Percentiles rank a stretch among this genome's conserved stretches.
Conservation (phyloP, 2,888 invertebrate genomes). For the Amblyjoppa proteus region DNA sequence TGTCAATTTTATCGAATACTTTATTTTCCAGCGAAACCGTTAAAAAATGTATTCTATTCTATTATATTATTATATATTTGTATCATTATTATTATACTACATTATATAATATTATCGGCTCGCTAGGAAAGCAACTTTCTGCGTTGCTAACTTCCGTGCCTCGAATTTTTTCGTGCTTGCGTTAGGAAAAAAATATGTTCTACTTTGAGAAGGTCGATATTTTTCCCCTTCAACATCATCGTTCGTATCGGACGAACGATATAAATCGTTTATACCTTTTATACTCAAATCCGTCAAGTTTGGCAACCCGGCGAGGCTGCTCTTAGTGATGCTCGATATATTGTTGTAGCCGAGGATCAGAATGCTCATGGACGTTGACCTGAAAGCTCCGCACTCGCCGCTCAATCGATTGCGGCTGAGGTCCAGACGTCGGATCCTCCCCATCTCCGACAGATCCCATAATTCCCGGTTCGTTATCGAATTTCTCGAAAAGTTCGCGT, state of each 20-base stretch:
- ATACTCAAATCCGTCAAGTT: constrained; percentile 87
- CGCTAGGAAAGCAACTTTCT: too few relatives aligned
- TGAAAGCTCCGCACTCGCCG: constrained; percentile 87
- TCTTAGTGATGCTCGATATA: constrained; percentile 87
- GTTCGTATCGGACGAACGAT: too few relatives aligned
- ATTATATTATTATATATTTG: too few relatives aligned
- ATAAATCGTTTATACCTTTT: constrained; percentile 77
- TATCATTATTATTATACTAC: too few relatives aligned
- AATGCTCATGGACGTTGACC: constrained; percentile 87
- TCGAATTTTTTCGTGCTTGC: too few relatives aligned
- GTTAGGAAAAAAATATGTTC: too few relatives aligned
- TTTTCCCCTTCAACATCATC: too few relatives aligned
- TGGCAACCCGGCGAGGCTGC: constrained; percentile 88
- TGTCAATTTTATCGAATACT: too few relatives aligned
- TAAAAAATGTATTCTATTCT: not conserved
- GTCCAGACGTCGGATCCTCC: constrained; percentile 87
- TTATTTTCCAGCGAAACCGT: too few relatives aligned
- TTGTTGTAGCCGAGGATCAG: constrained; percentile 87
- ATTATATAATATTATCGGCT: too few relatives aligned
- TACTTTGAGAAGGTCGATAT: too few relatives aligned
- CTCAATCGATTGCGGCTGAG: constrained; percentile 89
- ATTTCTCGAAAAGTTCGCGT: constrained; percentile 65
- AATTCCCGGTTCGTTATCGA: constrained; percentile 48
- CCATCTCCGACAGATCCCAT: constrained; percentile 80
- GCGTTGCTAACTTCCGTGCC: too few relatives aligned